Percentiles rank a stretch among this genome's conserved stretches.
phyloP scores from a whole-genome alignment of 2,113 vertebrate genomes.

The Pteropus alecto region DNA sequence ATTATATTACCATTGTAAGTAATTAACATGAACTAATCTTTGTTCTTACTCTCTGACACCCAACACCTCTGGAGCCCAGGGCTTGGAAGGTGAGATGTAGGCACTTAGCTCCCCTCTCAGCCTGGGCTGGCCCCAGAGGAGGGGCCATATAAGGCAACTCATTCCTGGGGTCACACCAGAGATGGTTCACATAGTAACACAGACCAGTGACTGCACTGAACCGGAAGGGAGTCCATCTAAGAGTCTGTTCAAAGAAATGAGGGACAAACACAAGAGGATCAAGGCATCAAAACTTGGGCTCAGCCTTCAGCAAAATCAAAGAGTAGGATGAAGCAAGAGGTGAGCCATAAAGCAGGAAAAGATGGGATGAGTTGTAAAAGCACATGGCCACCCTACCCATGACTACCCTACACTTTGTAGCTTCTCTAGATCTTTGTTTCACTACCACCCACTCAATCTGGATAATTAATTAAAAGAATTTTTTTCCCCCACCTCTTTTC shows the following conservation, averaged over 20 bases:
- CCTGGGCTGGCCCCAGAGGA: background rate
- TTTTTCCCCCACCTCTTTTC: background rate
- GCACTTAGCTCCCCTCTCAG: background rate
- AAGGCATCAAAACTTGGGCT: background rate
- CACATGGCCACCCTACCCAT: background rate
- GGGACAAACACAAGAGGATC: background rate
- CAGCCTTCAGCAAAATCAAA: background rate
- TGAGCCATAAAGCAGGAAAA: background rate
- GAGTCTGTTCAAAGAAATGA: background rate
- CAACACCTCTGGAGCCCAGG: background rate
- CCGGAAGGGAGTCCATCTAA: background rate
- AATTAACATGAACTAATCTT: slow-evolving; percentile 26
- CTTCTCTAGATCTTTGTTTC: background rate
- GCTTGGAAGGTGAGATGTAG: background rate
- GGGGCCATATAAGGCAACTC: background rate
- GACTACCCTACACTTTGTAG: background rate
- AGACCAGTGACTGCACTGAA: background rate
- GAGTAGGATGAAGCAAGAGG: background rate
- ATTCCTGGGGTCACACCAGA: background rate
- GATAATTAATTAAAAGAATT: background rate
- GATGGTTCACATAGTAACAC: background rate
- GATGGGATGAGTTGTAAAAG: background rate
- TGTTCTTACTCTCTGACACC: background rate
- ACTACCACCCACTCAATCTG: background rate
- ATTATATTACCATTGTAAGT: background rate